Evolutionary conservation across 2,888 invertebrate genomes (phyloP), one percentile per base, ranked within the genome.

Genomic region (Phlogophora meticulosa): DNA sequence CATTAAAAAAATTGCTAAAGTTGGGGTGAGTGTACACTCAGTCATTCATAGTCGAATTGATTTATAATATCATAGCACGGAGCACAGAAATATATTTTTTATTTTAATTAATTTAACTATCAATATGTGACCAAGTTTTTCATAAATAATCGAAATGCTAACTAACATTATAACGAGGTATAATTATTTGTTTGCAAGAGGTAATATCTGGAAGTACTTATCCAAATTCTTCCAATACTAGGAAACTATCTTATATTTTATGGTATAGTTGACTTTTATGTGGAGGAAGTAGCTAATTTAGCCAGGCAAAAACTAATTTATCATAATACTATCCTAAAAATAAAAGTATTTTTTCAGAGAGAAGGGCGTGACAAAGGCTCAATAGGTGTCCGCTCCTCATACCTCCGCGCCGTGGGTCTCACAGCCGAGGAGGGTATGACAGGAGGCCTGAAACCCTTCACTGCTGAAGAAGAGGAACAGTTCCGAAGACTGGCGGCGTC

Each of bases 321-420:
- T 28, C 28, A 28, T 4, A n/a, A 32, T 17, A 2, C 10, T 7
- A 7, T 15, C 13, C n/a, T 48, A 49, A 42, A 28, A 13, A 22
- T 20, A 42, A 7, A 45, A 36, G 11, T 20, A 17, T 22, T 2
- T 63, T 90, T 87, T 36, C 88, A 97, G 96, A 95, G 96, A 82
- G 97, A 97, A 75, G 96, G 97, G 3, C 96, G 97, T 70, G 98
- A 98, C 55, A 98, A 97, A 86, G 97, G 97, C 0, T 97, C 97
- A 2, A 98, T 99, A 9, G 99, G 99, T 24, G 99, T 99, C 0
- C 96, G 99, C 7, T 97, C 98, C 1, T 99, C 99, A 0, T 99
- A 99, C 90, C 96, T 99, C 87, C 97, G 99, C 52, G 99, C 99
- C 4, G 97, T 99, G 15, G 99, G 99, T 0, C 97, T 99, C 61